Percentiles rank a stretch among this genome's conserved stretches.
phyloP scores from a whole-genome alignment of 2,797 vertebrate genomes.

The Acridotheres tristis region DNA sequence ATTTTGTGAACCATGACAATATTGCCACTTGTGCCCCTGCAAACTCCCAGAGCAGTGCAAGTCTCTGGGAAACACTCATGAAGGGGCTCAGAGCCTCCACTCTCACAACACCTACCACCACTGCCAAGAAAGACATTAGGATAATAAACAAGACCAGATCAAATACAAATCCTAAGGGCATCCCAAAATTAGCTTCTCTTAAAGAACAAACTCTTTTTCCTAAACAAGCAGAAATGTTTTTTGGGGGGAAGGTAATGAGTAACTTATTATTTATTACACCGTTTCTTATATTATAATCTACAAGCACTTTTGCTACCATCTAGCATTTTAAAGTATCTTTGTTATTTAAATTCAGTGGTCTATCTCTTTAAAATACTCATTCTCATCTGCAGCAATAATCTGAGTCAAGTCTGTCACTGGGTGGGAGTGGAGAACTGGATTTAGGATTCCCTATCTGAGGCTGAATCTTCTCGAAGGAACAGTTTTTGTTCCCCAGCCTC shows the following conservation, averaged over 20 bases:
- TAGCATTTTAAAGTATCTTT: not conserved
- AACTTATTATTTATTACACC: not conserved
- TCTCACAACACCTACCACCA: not conserved
- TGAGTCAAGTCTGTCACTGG: not conserved
- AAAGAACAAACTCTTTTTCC: not conserved
- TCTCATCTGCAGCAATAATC: not conserved
- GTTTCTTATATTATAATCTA: not conserved
- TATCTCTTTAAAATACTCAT: not conserved
- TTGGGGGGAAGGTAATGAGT: fast-evolving
- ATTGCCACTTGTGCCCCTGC: not conserved
- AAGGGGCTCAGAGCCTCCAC: not conserved
- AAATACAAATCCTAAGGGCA: not conserved
- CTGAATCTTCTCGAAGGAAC: not conserved
- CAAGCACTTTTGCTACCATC: not conserved
- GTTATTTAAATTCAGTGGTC: not conserved
- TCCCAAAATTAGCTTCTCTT: not conserved
- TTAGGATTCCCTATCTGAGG: not conserved
- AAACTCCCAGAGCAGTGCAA: not conserved
- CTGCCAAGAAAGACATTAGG: not conserved
- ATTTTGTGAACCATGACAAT: not conserved
- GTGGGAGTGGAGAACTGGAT: not conserved
- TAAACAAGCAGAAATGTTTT: not conserved
- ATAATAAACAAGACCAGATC: not conserved
- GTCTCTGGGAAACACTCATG: fast-evolving
- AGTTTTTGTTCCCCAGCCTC: fast-evolving